These are phyloP conservation scores for Cyprinella venusta DNA, from an alignment of 2,797 vertebrate genomes.

Conservation along the genomic window DNA sequence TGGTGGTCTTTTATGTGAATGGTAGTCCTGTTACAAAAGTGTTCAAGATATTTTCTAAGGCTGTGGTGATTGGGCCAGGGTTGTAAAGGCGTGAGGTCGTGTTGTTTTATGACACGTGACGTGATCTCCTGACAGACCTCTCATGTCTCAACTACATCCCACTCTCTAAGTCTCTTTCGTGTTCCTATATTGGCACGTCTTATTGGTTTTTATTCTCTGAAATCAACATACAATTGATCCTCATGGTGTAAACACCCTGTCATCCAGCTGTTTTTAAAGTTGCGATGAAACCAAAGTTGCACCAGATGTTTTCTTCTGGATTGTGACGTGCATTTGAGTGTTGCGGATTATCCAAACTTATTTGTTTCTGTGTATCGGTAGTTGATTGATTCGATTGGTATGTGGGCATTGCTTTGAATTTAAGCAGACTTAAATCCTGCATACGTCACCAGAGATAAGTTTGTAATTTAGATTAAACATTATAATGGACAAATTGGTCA, in stretches of 20 bases:
- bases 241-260: not conserved
- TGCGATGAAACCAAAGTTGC: not conserved
- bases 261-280: not conserved
- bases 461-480: not conserved
- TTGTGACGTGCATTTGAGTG: not conserved
- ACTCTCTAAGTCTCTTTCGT: not conserved
- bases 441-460: not conserved
- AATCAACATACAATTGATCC: not conserved
- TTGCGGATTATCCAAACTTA: not conserved
- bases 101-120: conserved; percentile 4
- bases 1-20: not conserved
- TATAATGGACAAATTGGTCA: not conserved
- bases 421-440: not conserved
- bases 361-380: not conserved
- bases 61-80: not conserved
- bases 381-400: not conserved
- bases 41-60: not conserved
- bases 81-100: conserved; percentile 18
- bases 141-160: not conserved
- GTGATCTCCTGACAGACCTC: conserved; percentile 11
- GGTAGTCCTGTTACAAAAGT: not conserved
- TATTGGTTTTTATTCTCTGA: not conserved
- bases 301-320: not conserved
- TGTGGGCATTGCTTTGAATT: not conserved
- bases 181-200: not conserved